Base-by-base conservation (phyloP, 2,888 invertebrate species). In the Epistrophella euchroma region DNA sequence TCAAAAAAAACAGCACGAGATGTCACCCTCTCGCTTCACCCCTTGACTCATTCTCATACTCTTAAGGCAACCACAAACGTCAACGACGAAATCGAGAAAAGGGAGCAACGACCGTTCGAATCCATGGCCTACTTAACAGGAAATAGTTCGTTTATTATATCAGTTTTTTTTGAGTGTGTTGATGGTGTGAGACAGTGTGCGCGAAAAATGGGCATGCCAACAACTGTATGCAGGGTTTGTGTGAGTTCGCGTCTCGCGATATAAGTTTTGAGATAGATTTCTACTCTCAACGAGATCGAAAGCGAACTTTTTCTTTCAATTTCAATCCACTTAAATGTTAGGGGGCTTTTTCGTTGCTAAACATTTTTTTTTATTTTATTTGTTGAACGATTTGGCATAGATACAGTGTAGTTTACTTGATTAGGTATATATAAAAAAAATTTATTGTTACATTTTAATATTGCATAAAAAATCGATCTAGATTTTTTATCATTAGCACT, bases 71-170 rank as follows among this genome's bases (percentile, higher is more conserved):
- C 62, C 32, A 56, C 45, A 70, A 68, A 81, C 74, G 80, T 68
- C 68, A 66, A 55, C 62, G 52, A 58, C 62, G 76, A 85, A 87
- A 87, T 85, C 89, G 88, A 89, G 90, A 91, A 70, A 85, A 66
- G 83, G 79, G 92, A 91, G 91, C 92, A 92, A 91, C 91, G 92
- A 91, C 92, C 92, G 91, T 85, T 89, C 89, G 89, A 89, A 92
- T 92, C 91, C 92, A 90, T 92, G 92, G 91, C 92, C 92, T 91
- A 92, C 89, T 91, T 92, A 90, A 87, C 82, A 88, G 88, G 88
- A 88, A 88, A 89, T 89, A 88, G 88, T 84, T 85, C 87, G 87
- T 80, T 87, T 80, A 76, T 73, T 43, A 40, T 72, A 88, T 78
- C 47, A 50, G 40, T 19, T 28, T 32, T 32, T 6, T 32, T 32